Evolutionary conservation across 1,140 invertebrate species (phyloP).

Genomic region (Bombus vancouverensis): DNA sequence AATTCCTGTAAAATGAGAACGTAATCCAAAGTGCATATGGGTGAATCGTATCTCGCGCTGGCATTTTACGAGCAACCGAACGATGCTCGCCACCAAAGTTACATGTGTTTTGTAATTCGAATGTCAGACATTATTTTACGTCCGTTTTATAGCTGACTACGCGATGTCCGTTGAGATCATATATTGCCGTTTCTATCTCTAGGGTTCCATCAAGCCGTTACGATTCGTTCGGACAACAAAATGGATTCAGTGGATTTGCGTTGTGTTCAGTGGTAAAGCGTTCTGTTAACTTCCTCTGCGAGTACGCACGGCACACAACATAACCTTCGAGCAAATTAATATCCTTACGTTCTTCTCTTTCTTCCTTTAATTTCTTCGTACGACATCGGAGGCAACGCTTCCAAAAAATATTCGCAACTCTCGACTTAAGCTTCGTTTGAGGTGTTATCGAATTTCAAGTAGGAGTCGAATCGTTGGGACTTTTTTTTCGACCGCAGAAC

Average conservation of each 20-base stretch:
- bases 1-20: slow-evolving; percentile 39
- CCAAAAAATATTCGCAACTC: neutral
- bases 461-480: neutral
- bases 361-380: neutral
- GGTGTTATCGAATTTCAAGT: neutral
- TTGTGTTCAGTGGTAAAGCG: neutral
- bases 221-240: neutral
- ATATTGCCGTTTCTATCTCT: slow-evolving; percentile 23
- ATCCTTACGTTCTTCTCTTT: too few species aligned
- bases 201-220: neutral
- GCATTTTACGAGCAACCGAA: slow-evolving; percentile 53
- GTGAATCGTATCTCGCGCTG: neutral
- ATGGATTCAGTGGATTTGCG: neutral
- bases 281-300: neutral
- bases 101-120: slow-evolving; percentile 54
- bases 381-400: neutral
- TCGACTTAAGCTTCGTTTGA: too few species aligned
- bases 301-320: too few species aligned
- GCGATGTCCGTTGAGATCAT: slow-evolving; percentile 20
- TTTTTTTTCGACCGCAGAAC: neutral
- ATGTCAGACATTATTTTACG: slow-evolving; percentile 45
- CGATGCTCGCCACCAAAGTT: slow-evolving; percentile 49
- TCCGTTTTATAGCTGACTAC: slow-evolving; percentile 29
- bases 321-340: neutral
- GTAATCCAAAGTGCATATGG: slow-evolving; percentile 14